Percentiles rank a stretch among this genome's conserved stretches.
Conservation (phyloP, 2,797 vertebrate genomes). For the Microcaecilia unicolor region DNA sequence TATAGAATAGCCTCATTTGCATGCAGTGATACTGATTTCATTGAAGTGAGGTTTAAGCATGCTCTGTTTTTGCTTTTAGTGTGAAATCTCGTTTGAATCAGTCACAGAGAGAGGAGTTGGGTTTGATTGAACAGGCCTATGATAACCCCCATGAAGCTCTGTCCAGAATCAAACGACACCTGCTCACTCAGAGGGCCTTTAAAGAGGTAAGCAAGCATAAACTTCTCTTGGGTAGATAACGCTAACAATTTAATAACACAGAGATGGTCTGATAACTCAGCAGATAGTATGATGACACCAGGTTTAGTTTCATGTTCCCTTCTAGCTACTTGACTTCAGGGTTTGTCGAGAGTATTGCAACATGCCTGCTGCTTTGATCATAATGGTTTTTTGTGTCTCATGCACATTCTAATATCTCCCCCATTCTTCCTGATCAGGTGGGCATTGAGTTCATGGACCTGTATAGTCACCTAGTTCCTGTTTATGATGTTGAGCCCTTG, state of each 20-base stretch:
- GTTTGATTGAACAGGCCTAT: constrained; percentile 95
- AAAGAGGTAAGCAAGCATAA: constrained; percentile 92
- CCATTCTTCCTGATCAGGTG: constrained; percentile 63
- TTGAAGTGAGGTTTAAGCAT: too few species aligned
- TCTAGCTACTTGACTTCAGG: neutral
- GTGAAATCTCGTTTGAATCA: constrained; percentile 98
- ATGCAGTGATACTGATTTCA: too few species aligned
- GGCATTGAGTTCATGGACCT: constrained; percentile 99
- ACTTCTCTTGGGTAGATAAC: too few species aligned
- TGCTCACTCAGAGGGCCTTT: constrained; percentile 97
- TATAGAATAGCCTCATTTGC: too few species aligned
- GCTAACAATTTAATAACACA: too few species aligned
- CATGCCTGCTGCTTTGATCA: too few species aligned
- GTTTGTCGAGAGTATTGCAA: neutral
- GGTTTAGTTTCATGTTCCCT: neutral
- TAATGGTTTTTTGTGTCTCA: too few species aligned
- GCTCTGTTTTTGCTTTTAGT: constrained; percentile 42
- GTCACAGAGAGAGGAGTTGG: constrained; percentile 93
- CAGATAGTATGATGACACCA: too few species aligned
- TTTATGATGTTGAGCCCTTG: constrained; percentile 94
- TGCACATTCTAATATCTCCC: neutral
- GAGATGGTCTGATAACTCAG: too few species aligned
- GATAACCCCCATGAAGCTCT: constrained; percentile 97
- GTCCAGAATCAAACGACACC: constrained; percentile 97
- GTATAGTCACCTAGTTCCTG: constrained; percentile 94